These are phyloP conservation scores for Eledona agricola DNA, from an alignment of 2,888 invertebrate species.

Conservation along the genomic window DNA sequence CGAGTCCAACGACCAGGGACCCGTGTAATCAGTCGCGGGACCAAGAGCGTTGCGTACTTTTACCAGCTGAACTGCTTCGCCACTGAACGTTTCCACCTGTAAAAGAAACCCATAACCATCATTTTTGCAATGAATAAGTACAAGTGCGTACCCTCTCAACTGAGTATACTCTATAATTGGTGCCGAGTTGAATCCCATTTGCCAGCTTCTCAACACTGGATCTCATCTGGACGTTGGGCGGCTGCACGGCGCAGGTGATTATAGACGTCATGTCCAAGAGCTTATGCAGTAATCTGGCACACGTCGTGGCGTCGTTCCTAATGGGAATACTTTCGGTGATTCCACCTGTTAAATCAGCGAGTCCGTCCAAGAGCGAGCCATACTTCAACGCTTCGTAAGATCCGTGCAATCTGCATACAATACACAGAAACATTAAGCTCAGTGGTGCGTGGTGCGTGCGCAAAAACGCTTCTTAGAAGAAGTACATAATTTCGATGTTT, in stretches of 20 bases:
- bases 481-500: conserved; percentile 15
- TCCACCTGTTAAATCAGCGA: conserved; percentile 89
- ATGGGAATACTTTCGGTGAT: conserved; percentile 85
- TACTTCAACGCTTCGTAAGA: conserved; percentile 94
- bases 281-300: conserved; percentile 71
- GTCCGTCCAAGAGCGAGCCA: conserved; percentile 86
- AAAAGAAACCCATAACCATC: conserved; percentile 16
- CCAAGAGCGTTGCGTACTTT: conserved; percentile 75
- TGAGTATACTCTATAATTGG: conserved; percentile 80
- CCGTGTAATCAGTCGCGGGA: conserved; percentile 70
- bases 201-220: conserved; percentile 68
- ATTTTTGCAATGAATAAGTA: too few species aligned
- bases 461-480: conserved; percentile 9
- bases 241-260: conserved; percentile 79
- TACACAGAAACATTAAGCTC: not conserved
- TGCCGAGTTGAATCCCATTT: conserved; percentile 75
- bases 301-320: conserved; percentile 74
- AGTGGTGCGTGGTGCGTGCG: too few species aligned
- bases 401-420: conserved; percentile 77
- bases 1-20: conserved; percentile 75
- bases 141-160: conserved; percentile 71
- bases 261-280: conserved; percentile 85
- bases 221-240: conserved; percentile 61
- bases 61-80: conserved; percentile 76
- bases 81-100: conserved; percentile 75